Evolutionary conservation across 2,888 invertebrate genomes (phyloP).

Genomic region (Cremastinae sp.): DNA sequence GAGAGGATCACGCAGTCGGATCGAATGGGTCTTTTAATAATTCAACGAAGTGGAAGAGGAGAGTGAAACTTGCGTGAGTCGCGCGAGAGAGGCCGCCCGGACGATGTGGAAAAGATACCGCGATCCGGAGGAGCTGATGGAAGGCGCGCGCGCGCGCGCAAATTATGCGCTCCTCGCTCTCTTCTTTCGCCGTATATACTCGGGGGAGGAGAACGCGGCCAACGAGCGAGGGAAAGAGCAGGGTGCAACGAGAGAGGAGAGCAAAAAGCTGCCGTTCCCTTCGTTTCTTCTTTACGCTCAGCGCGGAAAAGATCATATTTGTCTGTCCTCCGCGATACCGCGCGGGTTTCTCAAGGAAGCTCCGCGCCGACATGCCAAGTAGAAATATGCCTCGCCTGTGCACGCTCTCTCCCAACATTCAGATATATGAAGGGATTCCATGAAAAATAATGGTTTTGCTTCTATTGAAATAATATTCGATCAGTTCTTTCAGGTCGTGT

Average conservation of each 20-base stretch:
- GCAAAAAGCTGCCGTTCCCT: constrained; percentile 52
- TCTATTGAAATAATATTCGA: no score
- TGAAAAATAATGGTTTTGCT: no score
- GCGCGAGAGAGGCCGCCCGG: constrained; percentile 48
- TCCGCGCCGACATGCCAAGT: constrained; percentile 27
- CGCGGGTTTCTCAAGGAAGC: constrained; percentile 57
- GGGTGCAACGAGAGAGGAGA: constrained; percentile 2
- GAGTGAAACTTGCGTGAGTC: constrained; percentile 52
- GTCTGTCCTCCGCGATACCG: constrained; percentile 41
- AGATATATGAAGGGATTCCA: no score
- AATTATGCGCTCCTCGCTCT: constrained; percentile 50
- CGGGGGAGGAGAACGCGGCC: constrained; percentile 24
- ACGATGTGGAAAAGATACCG: constrained; percentile 38
- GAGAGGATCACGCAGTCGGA: constrained; percentile 30
- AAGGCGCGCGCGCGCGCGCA: constrained; percentile 53
- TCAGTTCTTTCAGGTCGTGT: no score
- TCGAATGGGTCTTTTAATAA: constrained; percentile 67
- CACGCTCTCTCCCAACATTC: no score
- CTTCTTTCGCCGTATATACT: background rate
- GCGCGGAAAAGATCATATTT: constrained; percentile 51
- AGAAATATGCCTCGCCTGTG: background rate
- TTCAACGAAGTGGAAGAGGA: constrained; percentile 66
- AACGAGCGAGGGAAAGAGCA: constrained; percentile 9
- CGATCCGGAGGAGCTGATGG: constrained; percentile 21
- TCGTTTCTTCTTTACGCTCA: constrained; percentile 38